A percentile compares a stretch with the other conserved stretches of the same genome.
Evolutionary conservation across 2,888 invertebrate species (phyloP).

Genomic region (Cryptocheilus praepositus): DNA sequence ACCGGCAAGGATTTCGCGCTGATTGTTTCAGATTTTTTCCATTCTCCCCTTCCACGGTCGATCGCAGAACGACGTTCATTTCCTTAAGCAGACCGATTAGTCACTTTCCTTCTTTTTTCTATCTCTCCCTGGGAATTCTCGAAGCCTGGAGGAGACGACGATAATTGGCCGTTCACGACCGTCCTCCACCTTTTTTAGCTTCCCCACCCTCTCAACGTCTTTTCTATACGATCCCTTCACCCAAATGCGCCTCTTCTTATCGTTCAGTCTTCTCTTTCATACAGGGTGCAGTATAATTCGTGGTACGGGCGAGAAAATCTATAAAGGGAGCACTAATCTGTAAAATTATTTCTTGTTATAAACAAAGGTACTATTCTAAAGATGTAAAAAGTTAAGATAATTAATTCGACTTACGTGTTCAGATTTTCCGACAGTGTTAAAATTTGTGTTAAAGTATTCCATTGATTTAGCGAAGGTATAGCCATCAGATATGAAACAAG

Average conservation of each 20-base stretch:
- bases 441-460: too few species aligned
- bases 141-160: constrained; percentile 12
- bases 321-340: too few species aligned
- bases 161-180: constrained; percentile 34
- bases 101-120: constrained; percentile 33
- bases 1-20: constrained; percentile 31
- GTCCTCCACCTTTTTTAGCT: constrained; percentile 3
- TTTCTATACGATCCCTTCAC: constrained; percentile 20
- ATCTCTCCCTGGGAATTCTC: neutral
- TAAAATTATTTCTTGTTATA: too few species aligned
- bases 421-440: too few species aligned
- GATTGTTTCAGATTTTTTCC: constrained; percentile 59
- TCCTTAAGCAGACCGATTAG: constrained; percentile 53
- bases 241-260: constrained; percentile 2
- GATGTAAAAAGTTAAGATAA: too few species aligned
- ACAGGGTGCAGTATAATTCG: too few species aligned
- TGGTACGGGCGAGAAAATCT: too few species aligned
- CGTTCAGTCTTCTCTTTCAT: neutral
- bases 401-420: too few species aligned
- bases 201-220: constrained; percentile 3
- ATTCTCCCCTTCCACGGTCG: constrained; percentile 7
- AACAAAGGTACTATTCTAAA: too few species aligned
- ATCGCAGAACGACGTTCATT: constrained; percentile 33
- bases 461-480: too few species aligned
- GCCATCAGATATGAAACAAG: too few species aligned